phyloP scores from a whole-genome alignment of 2,888 invertebrate genomes.

The Eupeodes latifasciatus region DNA sequence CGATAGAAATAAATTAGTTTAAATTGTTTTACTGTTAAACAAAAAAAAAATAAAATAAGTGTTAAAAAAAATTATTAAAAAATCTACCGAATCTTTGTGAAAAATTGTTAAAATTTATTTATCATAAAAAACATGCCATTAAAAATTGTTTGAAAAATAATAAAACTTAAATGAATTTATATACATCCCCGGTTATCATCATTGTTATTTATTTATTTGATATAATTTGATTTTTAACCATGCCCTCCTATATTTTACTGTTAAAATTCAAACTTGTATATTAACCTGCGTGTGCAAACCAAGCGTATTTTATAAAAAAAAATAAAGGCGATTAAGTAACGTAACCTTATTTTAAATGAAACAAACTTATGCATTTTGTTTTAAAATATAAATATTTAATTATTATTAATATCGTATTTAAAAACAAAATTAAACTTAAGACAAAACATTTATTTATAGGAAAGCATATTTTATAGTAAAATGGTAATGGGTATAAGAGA shows the following conservation, averaged over 20 bases:
- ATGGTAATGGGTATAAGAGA: conserved; percentile 14
- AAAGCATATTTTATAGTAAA: conserved; percentile 28
- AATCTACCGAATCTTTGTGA: conserved; percentile 57
- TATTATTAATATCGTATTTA: conserved; percentile 55
- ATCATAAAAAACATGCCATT: conserved; percentile 42
- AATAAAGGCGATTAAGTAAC: not conserved
- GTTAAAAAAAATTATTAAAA: not conserved
- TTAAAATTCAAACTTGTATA: conserved; percentile 2
- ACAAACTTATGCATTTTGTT: conserved; percentile 77
- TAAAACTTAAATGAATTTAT: conserved; percentile 25
- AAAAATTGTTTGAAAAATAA: conserved; percentile 27
- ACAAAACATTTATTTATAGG: conserved; percentile 65
- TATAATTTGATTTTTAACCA: conserved; percentile 74
- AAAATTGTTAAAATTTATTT: conserved; percentile 58
- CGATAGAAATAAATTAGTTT: conserved; percentile 48
- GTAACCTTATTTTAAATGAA: conserved; percentile 55
- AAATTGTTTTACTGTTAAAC: conserved; percentile 28
- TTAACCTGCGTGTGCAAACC: conserved; percentile 48
- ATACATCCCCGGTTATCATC: conserved; percentile 19
- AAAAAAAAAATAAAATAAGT: conserved; percentile 49
- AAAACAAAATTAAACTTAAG: conserved; percentile 39
- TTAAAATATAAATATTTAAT: conserved; percentile 75
- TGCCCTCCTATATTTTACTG: conserved; percentile 77
- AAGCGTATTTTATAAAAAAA: conserved; percentile 38
- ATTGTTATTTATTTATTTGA: not conserved